Conservation (phyloP, 2,797 vertebrate species). For the Microhierax caerulescens region DNA sequence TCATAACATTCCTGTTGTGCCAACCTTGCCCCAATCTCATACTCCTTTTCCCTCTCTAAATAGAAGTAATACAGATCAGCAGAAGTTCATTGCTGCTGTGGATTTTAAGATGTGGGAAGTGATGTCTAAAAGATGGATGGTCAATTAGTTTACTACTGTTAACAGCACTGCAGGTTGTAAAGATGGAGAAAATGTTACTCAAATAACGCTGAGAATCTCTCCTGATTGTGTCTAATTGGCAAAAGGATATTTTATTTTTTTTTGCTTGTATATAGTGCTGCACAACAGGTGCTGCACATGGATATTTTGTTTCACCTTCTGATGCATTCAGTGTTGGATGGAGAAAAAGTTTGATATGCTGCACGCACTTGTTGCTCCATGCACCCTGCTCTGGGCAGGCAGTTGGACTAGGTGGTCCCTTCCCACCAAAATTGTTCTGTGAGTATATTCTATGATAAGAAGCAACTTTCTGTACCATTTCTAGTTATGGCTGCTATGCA, state of each 20-base stretch:
- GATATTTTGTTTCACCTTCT: not conserved
- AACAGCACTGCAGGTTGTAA: not conserved
- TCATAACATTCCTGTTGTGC: not conserved
- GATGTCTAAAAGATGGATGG: not conserved
- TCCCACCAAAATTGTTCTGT: not conserved
- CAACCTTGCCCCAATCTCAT: not conserved
- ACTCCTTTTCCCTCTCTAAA: not conserved
- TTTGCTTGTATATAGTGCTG: not conserved
- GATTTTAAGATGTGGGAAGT: not conserved
- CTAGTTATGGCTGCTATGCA: not conserved
- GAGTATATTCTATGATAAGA: fast-evolving
- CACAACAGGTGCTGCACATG: not conserved
- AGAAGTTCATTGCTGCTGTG: not conserved
- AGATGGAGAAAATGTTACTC: not conserved
- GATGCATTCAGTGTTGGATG: not conserved
- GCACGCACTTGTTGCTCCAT: fast-evolving
- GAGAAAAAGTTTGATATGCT: not conserved
- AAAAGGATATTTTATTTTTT: not conserved
- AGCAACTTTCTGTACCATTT: not conserved
- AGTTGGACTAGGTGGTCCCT: not conserved
- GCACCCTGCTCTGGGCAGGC: not conserved
- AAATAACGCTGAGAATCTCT: not conserved
- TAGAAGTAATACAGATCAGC: not conserved
- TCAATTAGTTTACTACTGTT: not conserved
- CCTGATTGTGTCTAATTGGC: not conserved